phyloP scores from a whole-genome alignment of 2,797 vertebrate species.

The Danio choprae region DNA sequence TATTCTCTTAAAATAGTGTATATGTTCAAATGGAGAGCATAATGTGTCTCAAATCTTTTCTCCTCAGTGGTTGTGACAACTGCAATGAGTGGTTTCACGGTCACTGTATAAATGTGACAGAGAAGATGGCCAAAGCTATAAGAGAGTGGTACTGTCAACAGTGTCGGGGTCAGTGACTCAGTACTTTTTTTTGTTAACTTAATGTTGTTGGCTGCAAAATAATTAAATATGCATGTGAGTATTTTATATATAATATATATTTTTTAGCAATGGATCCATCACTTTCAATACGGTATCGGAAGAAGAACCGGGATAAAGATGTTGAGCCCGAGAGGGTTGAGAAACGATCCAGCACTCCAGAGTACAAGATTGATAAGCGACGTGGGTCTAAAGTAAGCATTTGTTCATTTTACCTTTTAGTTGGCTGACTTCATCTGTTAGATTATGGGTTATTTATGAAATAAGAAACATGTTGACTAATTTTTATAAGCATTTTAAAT shows the following conservation, averaged over 20 bases:
- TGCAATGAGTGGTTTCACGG: slow-evolving; percentile 98
- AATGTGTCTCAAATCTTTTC: slow-evolving; percentile 2
- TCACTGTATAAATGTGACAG: slow-evolving; percentile 91
- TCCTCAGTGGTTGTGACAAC: slow-evolving; percentile 88
- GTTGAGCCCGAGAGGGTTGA: slow-evolving; percentile 79
- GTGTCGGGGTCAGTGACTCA: slow-evolving; percentile 81
- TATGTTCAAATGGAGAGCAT: not conserved
- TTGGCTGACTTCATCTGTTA: not conserved
- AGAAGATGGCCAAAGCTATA: slow-evolving; percentile 94
- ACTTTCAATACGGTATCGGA: slow-evolving; percentile 90
- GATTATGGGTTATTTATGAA: not conserved
- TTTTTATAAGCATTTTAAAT: too few species aligned
- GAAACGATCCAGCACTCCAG: slow-evolving; percentile 76
- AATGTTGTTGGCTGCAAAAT: not conserved
- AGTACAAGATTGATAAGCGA: slow-evolving; percentile 80
- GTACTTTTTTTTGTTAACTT: too few species aligned
- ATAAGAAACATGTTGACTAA: too few species aligned
- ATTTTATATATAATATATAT: not conserved
- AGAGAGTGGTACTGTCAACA: slow-evolving; percentile 92
- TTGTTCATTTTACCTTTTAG: not conserved
- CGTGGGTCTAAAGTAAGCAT: slow-evolving; percentile 79
- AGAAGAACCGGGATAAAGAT: slow-evolving; percentile 86
- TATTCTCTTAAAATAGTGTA: not conserved
- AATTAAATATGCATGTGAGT: not conserved
- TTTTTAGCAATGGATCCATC: slow-evolving; percentile 82